Conservation (phyloP, 2,888 invertebrate genomes). For the Octonoba sinensis region DNA sequence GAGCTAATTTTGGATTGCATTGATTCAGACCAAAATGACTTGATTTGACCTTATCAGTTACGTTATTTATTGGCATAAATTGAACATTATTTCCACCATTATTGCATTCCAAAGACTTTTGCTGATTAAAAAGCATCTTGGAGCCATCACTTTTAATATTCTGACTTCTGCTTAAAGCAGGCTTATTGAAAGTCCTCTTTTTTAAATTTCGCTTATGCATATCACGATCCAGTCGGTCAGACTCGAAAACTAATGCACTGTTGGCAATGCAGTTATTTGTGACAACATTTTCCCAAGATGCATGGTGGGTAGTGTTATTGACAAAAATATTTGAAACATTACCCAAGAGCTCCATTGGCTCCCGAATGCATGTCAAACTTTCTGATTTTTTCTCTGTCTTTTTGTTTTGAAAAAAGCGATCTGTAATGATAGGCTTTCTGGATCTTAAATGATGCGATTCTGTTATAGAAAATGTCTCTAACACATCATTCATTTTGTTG, state of each 20-base stretch:
- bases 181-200: constrained; percentile 39
- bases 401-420: constrained; percentile 56
- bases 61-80: constrained; percentile 24
- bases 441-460: constrained; percentile 58
- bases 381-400: constrained; percentile 54
- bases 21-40: constrained; percentile 25
- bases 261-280: constrained; percentile 43
- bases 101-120: constrained; percentile 39
- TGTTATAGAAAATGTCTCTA: constrained; percentile 63
- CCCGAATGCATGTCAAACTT: constrained; percentile 52
- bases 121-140: constrained; percentile 46
- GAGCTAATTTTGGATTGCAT: constrained; percentile 42
- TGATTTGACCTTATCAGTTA: constrained; percentile 34
- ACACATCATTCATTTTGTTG: constrained; percentile 66
- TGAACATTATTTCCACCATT: constrained; percentile 21
- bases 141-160: constrained; percentile 25
- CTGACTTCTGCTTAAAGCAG: constrained; percentile 20
- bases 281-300: constrained; percentile 60
- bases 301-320: constrained; percentile 55
- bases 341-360: constrained; percentile 56
- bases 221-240: constrained; percentile 54
- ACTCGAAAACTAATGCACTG: constrained; percentile 43
- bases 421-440: constrained; percentile 41
- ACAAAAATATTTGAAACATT: constrained; percentile 55
- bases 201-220: constrained; percentile 50